Percentiles rank a stretch among this genome's conserved stretches.
phyloP scores from a whole-genome alignment of 2,797 vertebrate species.

The Xyrichtys novacula region DNA sequence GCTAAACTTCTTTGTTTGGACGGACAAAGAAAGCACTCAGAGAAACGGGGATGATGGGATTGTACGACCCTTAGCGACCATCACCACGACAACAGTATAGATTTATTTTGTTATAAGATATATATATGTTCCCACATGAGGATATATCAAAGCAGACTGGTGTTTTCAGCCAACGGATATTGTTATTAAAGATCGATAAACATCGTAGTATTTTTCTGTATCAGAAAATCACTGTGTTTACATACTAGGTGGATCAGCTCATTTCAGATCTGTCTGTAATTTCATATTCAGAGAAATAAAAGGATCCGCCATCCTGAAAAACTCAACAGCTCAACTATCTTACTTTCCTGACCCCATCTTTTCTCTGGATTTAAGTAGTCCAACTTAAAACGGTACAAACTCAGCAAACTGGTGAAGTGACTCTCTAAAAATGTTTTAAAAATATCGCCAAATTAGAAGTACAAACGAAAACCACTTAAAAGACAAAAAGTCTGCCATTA shows the following conservation, averaged over 20 bases:
- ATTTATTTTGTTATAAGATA: slow-evolving; percentile 86
- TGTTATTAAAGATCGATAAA: slow-evolving; percentile 68
- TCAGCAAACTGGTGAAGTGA: slow-evolving; percentile 26
- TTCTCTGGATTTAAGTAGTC: slow-evolving; percentile 50
- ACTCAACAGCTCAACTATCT: slow-evolving; percentile 27
- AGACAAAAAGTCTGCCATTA: slow-evolving; percentile 21
- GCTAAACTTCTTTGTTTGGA: slow-evolving; percentile 59
- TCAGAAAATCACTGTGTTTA: slow-evolving; percentile 88
- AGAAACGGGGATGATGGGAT: slow-evolving; percentile 66
- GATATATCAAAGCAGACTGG: slow-evolving; percentile 72
- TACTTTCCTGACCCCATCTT: slow-evolving; percentile 29
- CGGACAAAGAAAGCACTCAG: slow-evolving; percentile 54
- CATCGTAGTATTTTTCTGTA: slow-evolving; percentile 88
- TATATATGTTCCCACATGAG: slow-evolving; percentile 74
- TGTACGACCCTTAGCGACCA: slow-evolving; percentile 62
- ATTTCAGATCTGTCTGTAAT: slow-evolving; percentile 75
- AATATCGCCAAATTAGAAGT: not conserved
- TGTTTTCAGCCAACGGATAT: slow-evolving; percentile 75
- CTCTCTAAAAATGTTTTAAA: slow-evolving; percentile 9
- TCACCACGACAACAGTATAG: slow-evolving; percentile 71
- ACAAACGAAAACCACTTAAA: slow-evolving; percentile 19
- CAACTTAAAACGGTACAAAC: slow-evolving; percentile 46
- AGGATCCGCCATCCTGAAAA: slow-evolving; percentile 51
- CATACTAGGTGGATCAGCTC: slow-evolving; percentile 80
- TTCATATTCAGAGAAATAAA: slow-evolving; percentile 55